Evolutionary conservation across 2,888 invertebrate species (phyloP).

Genomic region (Dicranocentrus wangi): DNA sequence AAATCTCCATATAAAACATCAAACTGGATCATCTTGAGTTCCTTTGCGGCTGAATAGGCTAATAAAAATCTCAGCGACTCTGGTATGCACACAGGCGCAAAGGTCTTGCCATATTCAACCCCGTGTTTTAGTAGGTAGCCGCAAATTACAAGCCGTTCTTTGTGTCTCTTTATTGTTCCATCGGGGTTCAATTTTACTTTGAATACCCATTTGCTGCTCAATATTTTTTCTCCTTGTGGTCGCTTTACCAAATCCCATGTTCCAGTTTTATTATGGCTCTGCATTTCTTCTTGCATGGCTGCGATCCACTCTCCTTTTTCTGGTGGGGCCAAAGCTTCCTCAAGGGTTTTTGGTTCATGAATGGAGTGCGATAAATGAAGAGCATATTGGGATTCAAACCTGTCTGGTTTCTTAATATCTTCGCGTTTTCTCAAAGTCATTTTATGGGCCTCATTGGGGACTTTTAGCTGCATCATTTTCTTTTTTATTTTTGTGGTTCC

Average conservation of each 20-base stretch:
- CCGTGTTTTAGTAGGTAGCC: conserved; percentile 39
- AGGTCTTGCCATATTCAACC: conserved; percentile 40
- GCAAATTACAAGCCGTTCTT: conserved; percentile 38
- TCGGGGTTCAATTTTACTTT: conserved; percentile 26
- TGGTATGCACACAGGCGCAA: conserved; percentile 38
- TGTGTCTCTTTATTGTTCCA: background rate
- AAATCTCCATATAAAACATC: no score
- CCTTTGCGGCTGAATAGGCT: conserved; percentile 14
- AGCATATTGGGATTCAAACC: background rate
- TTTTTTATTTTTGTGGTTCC: background rate
- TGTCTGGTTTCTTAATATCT: background rate
- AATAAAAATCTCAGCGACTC: conserved; percentile 36
- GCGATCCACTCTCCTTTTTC: conserved; percentile 27
- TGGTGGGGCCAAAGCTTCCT: conserved; percentile 3
- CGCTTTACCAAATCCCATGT: conserved; percentile 39
- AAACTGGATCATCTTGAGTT: background rate
- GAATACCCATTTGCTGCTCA: conserved; percentile 38
- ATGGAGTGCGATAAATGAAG: background rate
- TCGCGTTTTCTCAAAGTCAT: no score
- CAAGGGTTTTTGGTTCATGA: conserved; percentile 16
- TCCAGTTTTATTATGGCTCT: conserved; percentile 7
- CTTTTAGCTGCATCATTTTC: no score
- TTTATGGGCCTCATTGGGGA: no score
- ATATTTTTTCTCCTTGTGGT: background rate
- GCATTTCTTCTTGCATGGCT: conserved; percentile 59